Base-by-base conservation (phyloP, 2,113 vertebrate species). In the Malurus elegans region DNA sequence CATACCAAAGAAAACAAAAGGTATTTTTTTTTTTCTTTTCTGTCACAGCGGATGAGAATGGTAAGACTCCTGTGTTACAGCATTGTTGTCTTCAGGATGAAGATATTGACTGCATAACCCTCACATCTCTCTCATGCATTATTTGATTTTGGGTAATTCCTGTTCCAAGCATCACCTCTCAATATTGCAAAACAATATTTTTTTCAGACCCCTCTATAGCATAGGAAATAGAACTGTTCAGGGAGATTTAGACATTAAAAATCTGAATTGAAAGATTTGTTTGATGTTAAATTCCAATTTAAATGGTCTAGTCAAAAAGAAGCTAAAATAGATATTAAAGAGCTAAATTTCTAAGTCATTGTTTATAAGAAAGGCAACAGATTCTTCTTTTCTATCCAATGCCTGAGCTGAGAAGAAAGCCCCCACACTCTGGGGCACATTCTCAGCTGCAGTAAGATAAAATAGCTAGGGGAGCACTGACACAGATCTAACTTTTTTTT, bases 401-500 rank as follows among this genome's bases (percentile, higher is more conserved):
- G 18, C 26, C 13, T 23, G n/a, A 58, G 6, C 14, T 4, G 12
- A 78, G 47, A 64, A 87, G 31, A 91, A 88, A 62, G 9, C 1
- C 20, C 5, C 5, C 14, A 19, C 1, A 2, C 24, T 54, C 14
- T 5, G 21, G 64, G 31, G 29, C 11, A 17, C 15, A 71, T 23
- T 29, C 31, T 78, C 73, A 79, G 29, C 16, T 51, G 44, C 3
- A 74, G 5, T 17, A 87, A 87, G 54, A n/a, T 50, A n/a, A 72
- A 20, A 50, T 6, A 51, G 51, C 51, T 57, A 21, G 11, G 0
- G 0, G 40, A 16, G 7, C 36, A 72, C 51, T 6, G 5, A 29
- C n/a, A 76, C 17, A 61, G 54, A 29, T 21, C 14, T 36, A 70
- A 69, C 12, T 26, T 57, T 50, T 28, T n/a, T 14, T 47, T 80